These are phyloP conservation scores for Cenopis cana DNA, from an alignment of 2,888 invertebrate genomes.

Conservation along the genomic window DNA sequence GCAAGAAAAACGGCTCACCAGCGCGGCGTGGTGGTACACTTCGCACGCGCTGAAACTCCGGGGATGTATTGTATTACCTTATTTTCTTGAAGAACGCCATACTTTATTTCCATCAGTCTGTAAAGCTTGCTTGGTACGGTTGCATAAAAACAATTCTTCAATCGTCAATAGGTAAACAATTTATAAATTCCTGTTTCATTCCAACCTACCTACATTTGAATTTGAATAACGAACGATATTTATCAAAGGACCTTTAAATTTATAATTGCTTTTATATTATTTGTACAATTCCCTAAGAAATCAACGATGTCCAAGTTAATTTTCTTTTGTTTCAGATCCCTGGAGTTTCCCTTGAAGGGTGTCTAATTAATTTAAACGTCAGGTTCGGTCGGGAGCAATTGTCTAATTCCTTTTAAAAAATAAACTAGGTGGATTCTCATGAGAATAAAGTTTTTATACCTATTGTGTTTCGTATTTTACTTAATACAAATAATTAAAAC, in stretches of 20 bases:
- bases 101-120: too few species aligned
- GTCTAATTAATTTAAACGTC: conserved; percentile 2
- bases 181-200: neutral
- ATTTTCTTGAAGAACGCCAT: too few species aligned
- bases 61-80: too few species aligned
- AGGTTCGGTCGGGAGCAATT: neutral
- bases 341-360: conserved; percentile 20
- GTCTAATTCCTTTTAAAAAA: neutral
- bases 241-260: neutral
- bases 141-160: too few species aligned
- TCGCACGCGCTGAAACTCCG: conserved; percentile 88
- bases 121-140: too few species aligned
- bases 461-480: neutral
- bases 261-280: neutral
- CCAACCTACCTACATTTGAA: neutral
- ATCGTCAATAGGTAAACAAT: too few species aligned
- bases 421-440: neutral
- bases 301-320: neutral
- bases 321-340: conserved; percentile 29
- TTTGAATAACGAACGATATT: neutral
- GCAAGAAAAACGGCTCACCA: conserved; percentile 88
- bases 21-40: conserved; percentile 85
- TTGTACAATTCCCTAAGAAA: neutral
- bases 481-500: too few species aligned
- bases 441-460: conserved; percentile 1